Percentiles rank a stretch among this genome's conserved stretches.
Evolutionary conservation across 2,888 invertebrate species (phyloP).

Genomic region (Gari tellinella): DNA sequence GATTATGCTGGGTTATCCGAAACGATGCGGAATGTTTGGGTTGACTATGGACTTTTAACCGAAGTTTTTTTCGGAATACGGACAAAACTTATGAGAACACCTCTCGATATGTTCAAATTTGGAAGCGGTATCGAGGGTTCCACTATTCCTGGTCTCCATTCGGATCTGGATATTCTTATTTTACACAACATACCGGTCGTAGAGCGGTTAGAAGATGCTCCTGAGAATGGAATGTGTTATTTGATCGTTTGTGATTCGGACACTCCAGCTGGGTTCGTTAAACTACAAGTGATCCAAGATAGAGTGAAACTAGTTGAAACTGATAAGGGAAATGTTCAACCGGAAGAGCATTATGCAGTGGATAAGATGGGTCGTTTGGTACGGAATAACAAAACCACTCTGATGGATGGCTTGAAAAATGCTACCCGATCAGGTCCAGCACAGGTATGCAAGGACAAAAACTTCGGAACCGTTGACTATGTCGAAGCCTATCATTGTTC

Average conservation of each 20-base stretch:
- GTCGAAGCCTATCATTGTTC: background rate
- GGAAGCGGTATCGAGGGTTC: slow-evolving; percentile 8
- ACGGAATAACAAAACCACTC: background rate
- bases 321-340: background rate
- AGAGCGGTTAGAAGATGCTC: background rate
- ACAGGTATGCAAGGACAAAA: background rate
- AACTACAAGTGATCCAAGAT: slow-evolving; percentile 3
- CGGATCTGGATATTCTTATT: slow-evolving; percentile 1
- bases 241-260: slow-evolving; percentile 2
- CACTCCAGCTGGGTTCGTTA: background rate
- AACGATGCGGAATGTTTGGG: slow-evolving; percentile 3
- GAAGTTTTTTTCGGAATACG: background rate
- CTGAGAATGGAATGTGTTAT: background rate
- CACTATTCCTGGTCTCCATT: background rate
- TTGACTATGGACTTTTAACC: background rate
- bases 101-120: background rate
- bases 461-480: background rate
- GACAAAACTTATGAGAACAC: background rate
- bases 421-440: background rate
- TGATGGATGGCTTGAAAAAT: background rate
- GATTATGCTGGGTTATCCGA: background rate
- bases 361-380: background rate
- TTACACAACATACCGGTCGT: background rate
- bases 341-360: background rate
- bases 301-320: background rate